A percentile compares a stretch with the other conserved stretches of the same genome.
Conservation (phyloP, 2,888 invertebrate species). For the Oxytorus armatus region DNA sequence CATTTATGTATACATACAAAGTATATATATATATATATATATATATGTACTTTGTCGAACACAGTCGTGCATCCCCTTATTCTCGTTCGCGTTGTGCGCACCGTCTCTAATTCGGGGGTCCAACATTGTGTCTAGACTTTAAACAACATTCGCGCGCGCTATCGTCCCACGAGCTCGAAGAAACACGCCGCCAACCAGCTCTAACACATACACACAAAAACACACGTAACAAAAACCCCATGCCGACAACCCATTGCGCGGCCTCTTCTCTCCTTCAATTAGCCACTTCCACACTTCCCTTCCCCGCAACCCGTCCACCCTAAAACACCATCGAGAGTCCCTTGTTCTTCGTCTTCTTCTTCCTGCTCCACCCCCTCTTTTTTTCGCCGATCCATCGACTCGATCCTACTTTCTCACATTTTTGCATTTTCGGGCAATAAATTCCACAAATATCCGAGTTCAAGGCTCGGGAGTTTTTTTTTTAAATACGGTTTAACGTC, state of each 20-base stretch:
- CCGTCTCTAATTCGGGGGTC: slow-evolving; percentile 82
- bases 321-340: slow-evolving; percentile 62
- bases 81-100: slow-evolving; percentile 72
- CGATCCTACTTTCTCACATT: slow-evolving; percentile 52
- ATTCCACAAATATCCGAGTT: neutral
- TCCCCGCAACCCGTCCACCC: slow-evolving; percentile 67
- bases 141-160: slow-evolving; percentile 81
- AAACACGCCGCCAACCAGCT: slow-evolving; percentile 58
- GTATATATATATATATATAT: neutral
- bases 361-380: slow-evolving; percentile 52
- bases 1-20: neutral
- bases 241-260: slow-evolving; percentile 65
- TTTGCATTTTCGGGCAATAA: slow-evolving; percentile 35
- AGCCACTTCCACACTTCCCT: slow-evolving; percentile 72
- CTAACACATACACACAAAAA: slow-evolving; percentile 25
- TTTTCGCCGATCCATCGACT: slow-evolving; percentile 34
- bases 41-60: slow-evolving; percentile 48
- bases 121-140: slow-evolving; percentile 84
- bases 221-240: slow-evolving; percentile 33
- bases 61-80: slow-evolving; percentile 72
- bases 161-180: slow-evolving; percentile 68
- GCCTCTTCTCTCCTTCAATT: slow-evolving; percentile 74
- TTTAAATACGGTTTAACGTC: no score
- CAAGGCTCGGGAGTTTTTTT: no score
- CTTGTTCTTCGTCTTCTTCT: slow-evolving; percentile 46